Evolutionary conservation across 2,888 invertebrate genomes (phyloP), one percentile per base, ranked within the genome.

Genomic region (Spialia ferax): DNA sequence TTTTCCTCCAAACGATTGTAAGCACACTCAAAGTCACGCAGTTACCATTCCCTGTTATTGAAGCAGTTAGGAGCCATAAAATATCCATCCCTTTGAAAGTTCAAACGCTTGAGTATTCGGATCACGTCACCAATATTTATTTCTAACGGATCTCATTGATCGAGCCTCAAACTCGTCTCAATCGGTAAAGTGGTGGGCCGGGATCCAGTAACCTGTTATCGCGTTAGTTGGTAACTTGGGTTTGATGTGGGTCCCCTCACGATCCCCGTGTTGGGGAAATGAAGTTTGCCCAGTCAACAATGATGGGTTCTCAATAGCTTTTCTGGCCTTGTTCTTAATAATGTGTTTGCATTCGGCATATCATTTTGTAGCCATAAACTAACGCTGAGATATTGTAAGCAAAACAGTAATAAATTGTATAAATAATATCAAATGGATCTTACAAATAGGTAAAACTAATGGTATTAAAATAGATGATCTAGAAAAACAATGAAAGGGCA

Each of bases 171-270:
- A 45, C 23, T 52, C n/a, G 2, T 6, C 50, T 52, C 8, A 52
- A 52, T 52, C 50, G 50, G 18, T 18, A 52, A 52, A 52, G 50
- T 23, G n/a, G 50, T 22, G 50, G 23, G 2, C 50, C 13, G 23
- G 22, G 50, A 15, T 52, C 23, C 11, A 23, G 5, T n/a, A 3
- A 23, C n/a, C 50, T n/a, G 15, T 42, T 42, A 42, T 42, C 42
- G 42, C n/a, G 13, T 52, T 22, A 22, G 22, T 20, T 50, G 8
- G 13, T 22, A 22, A 48, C 48, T 42, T 42, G 15, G 15, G 15
- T 1, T 5, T 48, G 48, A 48, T 20, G 48, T 48, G 48, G 48
- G 48, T 48, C 48, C 48, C 38, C 38, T 42, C 38, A 7, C n/a
- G 38, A n/a, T 13, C 8, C 38, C 38, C 6, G n/a, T n/a, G 11